These are phyloP conservation scores for Crypturellus undulatus DNA, from an alignment of 2,113 vertebrate genomes.

Conservation along the genomic window DNA sequence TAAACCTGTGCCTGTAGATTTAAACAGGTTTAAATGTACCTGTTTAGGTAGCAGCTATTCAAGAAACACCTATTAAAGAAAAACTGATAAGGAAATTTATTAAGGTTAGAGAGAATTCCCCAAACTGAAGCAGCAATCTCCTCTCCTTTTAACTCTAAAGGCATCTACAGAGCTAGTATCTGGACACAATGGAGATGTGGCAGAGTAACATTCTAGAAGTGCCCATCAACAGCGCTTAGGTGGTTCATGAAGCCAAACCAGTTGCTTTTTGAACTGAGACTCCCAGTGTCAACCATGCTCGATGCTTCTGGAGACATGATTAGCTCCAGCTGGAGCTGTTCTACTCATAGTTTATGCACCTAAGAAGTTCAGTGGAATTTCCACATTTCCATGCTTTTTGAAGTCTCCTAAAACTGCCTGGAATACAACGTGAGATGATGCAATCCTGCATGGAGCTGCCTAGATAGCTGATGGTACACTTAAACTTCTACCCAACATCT, in stretches of 20 bases:
- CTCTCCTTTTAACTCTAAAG: background rate
- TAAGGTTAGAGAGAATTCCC: background rate
- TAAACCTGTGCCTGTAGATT: too few species aligned
- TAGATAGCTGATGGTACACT: background rate
- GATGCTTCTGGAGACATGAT: fast-evolving
- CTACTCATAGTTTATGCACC: background rate
- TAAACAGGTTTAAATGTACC: background rate
- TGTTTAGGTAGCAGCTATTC: fast-evolving
- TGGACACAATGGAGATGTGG: fast-evolving
- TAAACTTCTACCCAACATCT: background rate
- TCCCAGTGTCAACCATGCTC: fast-evolving
- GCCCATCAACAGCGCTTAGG: background rate
- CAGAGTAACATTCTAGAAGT: fast-evolving
- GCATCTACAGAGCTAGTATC: background rate
- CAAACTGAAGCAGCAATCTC: background rate
- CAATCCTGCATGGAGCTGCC: background rate
- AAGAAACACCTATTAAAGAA: background rate
- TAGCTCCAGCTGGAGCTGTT: background rate
- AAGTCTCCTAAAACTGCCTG: background rate
- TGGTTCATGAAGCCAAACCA: background rate
- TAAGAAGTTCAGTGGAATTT: background rate
- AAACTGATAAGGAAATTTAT: background rate
- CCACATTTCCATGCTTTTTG: background rate
- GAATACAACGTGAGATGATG: background rate
- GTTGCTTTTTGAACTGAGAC: background rate